phyloP scores from a whole-genome alignment of 2,888 invertebrate species.

The Conchocele bisecta region DNA sequence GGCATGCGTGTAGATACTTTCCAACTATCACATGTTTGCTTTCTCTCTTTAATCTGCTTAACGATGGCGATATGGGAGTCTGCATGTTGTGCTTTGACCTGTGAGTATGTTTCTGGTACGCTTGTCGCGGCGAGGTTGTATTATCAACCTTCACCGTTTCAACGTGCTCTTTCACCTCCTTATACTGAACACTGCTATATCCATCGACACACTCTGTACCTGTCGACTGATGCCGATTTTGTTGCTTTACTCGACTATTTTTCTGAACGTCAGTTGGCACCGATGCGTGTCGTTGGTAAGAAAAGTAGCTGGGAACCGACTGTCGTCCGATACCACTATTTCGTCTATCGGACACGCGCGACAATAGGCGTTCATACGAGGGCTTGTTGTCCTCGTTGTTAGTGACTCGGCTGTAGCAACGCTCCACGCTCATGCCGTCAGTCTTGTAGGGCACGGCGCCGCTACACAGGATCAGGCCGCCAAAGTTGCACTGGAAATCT shows the following conservation, averaged over 20 bases:
- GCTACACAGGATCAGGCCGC: slow-evolving; percentile 76
- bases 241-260: not conserved
- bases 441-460: slow-evolving; percentile 71
- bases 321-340: not conserved
- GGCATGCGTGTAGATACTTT: not conserved
- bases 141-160: slow-evolving; percentile 56
- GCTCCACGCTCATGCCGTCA: slow-evolving; percentile 65
- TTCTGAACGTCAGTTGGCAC: not conserved
- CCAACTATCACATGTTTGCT: not conserved
- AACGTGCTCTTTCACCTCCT: slow-evolving; percentile 19
- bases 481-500: slow-evolving; percentile 77
- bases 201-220: not conserved
- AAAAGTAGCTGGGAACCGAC: not conserved
- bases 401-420: slow-evolving; percentile 57
- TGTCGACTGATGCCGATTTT: not conserved
- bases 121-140: slow-evolving; percentile 9
- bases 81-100: not conserved
- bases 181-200: not conserved
- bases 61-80: not conserved
- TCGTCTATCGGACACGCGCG: not conserved
- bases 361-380: not conserved
- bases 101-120: not conserved
- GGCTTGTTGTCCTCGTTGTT: slow-evolving; percentile 46
- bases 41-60: not conserved
- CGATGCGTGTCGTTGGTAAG: not conserved